These are phyloP conservation scores for Sphaerophoria rueppellii DNA, from an alignment of 2,888 invertebrate genomes.

Conservation along the genomic window DNA sequence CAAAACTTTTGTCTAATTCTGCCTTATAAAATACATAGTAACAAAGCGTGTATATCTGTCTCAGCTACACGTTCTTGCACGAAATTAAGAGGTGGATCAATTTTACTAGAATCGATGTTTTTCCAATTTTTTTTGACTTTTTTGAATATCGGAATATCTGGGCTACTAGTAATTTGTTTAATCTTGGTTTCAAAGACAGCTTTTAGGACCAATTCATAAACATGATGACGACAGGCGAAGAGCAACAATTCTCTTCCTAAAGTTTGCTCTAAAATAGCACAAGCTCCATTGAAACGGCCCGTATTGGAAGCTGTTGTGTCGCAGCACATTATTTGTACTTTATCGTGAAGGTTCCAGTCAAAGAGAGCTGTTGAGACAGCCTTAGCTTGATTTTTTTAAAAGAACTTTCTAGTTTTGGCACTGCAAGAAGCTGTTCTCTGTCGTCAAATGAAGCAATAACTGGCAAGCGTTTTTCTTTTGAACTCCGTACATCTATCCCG, in stretches of 20 bases:
- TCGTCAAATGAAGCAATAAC: conserved; percentile 78
- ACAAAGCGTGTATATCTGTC: background rate
- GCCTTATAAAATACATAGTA: conserved; percentile 1
- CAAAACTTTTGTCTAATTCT: conserved; percentile 69
- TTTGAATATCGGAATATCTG: conserved; percentile 22
- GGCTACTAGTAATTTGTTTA: conserved; percentile 28
- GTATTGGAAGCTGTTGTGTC: conserved; percentile 75
- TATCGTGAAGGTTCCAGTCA: conserved; percentile 69
- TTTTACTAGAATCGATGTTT: conserved; percentile 13
- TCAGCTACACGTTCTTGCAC: background rate
- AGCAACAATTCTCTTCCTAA: conserved; percentile 53
- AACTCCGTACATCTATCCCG: conserved; percentile 62
- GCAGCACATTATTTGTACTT: conserved; percentile 73
- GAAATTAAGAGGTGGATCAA: too few species aligned
- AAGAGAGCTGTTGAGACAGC: conserved; percentile 71
- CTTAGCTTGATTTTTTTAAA: conserved; percentile 71
- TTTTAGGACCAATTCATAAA: conserved; percentile 27
- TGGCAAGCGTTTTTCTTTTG: conserved; percentile 76
- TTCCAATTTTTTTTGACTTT: conserved; percentile 30
- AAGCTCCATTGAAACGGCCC: conserved; percentile 74
- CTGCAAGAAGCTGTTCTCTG: conserved; percentile 74
- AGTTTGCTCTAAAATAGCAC: conserved; percentile 74
- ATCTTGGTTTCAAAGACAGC: conserved; percentile 29
- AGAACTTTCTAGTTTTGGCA: conserved; percentile 4
- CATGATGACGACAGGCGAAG: conserved; percentile 59